Evolutionary conservation across 2,113 vertebrate species (phyloP).

Genomic region (Muntiacus muntjak): DNA sequence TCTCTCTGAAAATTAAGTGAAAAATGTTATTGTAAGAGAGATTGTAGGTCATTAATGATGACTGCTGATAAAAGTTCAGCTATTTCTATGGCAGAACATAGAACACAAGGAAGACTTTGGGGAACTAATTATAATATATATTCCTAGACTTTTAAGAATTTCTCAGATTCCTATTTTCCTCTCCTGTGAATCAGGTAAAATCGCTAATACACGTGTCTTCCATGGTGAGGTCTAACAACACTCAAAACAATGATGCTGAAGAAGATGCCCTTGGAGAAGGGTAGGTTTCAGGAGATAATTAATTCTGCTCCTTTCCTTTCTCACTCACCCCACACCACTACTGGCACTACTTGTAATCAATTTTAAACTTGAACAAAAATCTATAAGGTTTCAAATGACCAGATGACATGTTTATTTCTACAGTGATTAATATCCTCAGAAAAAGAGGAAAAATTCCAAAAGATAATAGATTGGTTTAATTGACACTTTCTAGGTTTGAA

Average conservation of each 20-base stretch:
- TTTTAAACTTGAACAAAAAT: slow-evolving; percentile 58
- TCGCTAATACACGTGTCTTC: slow-evolving; percentile 4
- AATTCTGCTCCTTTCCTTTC: slow-evolving; percentile 22
- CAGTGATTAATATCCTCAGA: slow-evolving; percentile 50
- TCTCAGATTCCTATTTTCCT: neutral
- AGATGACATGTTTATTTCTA: slow-evolving; percentile 55
- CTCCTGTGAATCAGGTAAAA: neutral
- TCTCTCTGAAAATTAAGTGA: neutral
- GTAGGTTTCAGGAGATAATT: neutral
- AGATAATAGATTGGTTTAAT: slow-evolving; percentile 43
- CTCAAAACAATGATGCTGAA: neutral
- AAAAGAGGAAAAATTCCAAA: slow-evolving; percentile 5
- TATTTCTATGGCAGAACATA: neutral
- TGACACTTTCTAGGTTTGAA: slow-evolving; percentile 2
- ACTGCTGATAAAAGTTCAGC: neutral
- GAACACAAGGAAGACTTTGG: neutral
- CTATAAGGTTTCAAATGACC: slow-evolving; percentile 30
- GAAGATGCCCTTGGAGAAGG: neutral
- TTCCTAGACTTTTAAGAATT: neutral
- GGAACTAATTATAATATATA: neutral
- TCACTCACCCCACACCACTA: neutral
- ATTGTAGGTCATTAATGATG: neutral
- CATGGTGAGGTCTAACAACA: neutral
- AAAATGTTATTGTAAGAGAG: neutral
- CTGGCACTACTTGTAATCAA: slow-evolving; percentile 7